These are phyloP conservation scores for Thermophis baileyi DNA, from an alignment of 2,113 vertebrate species.

Conservation along the genomic window DNA sequence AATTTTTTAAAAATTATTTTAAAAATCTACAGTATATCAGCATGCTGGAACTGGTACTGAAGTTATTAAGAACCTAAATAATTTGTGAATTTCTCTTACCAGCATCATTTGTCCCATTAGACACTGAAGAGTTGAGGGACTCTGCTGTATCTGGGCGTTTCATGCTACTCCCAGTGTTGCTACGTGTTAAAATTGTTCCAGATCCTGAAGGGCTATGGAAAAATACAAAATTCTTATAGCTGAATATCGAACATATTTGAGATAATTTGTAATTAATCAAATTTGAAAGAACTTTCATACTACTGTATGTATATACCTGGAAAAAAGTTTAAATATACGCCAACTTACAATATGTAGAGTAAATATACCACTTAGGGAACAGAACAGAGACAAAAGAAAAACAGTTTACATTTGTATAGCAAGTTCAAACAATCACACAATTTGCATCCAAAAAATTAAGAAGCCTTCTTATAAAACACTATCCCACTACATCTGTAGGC, in stretches of 20 bases:
- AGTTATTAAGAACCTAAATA: background rate
- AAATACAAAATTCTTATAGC: background rate
- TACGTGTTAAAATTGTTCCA: constrained; percentile 74
- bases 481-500: background rate
- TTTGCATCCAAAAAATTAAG: background rate
- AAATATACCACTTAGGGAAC: background rate
- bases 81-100: constrained; percentile 66
- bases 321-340: background rate
- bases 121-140: constrained; percentile 94
- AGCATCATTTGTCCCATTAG: constrained; percentile 94
- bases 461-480: background rate
- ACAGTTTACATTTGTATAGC: background rate
- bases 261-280: background rate
- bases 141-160: constrained; percentile 93
- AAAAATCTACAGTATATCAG: background rate
- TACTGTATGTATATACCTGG: background rate
- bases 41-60: background rate
- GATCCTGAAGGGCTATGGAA: constrained; percentile 78
- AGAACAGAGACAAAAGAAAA: background rate
- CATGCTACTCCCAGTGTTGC: constrained; percentile 79
- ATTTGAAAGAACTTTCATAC: background rate
- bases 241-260: background rate
- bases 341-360: background rate
- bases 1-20: background rate
- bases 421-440: background rate